Evolutionary conservation across 1,140 invertebrate genomes (phyloP), one percentile per base, ranked within the genome.

Genomic region (Drosophila insularis): DNA sequence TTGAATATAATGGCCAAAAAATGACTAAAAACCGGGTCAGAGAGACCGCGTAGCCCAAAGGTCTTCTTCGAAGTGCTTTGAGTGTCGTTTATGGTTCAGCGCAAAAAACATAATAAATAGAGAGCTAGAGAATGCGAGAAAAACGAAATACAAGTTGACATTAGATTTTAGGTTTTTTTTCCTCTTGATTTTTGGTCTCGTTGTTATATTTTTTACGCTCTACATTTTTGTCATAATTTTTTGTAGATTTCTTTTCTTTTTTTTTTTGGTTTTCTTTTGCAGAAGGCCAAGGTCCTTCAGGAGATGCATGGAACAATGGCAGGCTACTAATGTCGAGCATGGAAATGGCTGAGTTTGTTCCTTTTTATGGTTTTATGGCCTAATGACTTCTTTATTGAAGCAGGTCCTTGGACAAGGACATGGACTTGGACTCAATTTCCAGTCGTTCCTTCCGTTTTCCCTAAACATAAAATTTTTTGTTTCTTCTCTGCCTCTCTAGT

Each of bases 171-270:
- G 87, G 82, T 80, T 81, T 74, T 76, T 27, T 78, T 72, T 81
- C 71, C 35, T 80, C 65, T 77, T 85, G 5, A 14, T 81, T 70
- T 85, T 71, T 87, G 84, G 76, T 89, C 84, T 87, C 56, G 84
- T 80, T 87, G 84, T 87, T 87, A 82, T 89, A 82, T 87, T 87
- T 87, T 87, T 87, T 87, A 89, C 80, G 84, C 84, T 87, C 84
- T 87, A 87, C 68, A 89, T 87, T 77, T 67, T 71, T 68, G 69
- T 69, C 39, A 46, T 4, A 58, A 64, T 73, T 75, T 75, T 70
- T 66, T 65, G 23, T 10, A 50, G 13, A 11, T 10, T 50, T 21
- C 19, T 50, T 17, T 46, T 17, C n/a, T n/a, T 46, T 8, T 8
- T 17, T 32, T 19, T 65, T 27, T 27, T 27, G 27, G 27, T 27